Evolutionary conservation across 2,113 vertebrate species (phyloP), one percentile per base, ranked within the genome.

Genomic region (Neodon shergylaensis): DNA sequence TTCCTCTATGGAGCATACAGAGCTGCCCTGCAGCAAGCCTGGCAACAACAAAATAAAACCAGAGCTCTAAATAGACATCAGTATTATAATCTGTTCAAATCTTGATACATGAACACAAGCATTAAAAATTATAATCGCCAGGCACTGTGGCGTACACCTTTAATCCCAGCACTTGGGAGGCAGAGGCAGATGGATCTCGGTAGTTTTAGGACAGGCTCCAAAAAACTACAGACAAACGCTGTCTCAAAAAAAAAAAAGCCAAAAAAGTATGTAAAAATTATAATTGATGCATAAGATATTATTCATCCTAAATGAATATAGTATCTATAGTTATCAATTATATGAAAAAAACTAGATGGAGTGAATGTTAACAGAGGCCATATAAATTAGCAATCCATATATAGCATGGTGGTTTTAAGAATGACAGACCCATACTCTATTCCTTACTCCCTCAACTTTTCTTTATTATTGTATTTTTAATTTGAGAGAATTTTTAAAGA

Each of bases 391-490:
- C 0, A 85, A n/a, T 47, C 52, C 7, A 26, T 76, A 8, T 19
- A 96, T 78, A 92, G 77, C 26, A 74, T n/a, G 19, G 74, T 72
- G 26, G 21, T 47, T 88, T 73, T 86, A 82, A 91, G 42, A 81
- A 82, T 77, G 19, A 16, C 39, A 93, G 7, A 22, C 4, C 42
- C n/a, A 94, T n/a, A 61, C 8, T 70, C 52, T n/a, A 68, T n/a
- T 63, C 90, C 33, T 39, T 52, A 94, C 54, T 52, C 39, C 10
- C 36, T 22, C 44, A 86, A 61, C 31, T 89, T 72, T 96, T 66
- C 58, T 61, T 58, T 58, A 81, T 66, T 94, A 91, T 36, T 39
- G 22, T 88, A 94, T 65, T 90, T 92, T 63, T 70, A 68, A 94
- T 83, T 66, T 88, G 13, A 84, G 42, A 84, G 81, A 42, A 73